Percentiles rank a stretch among this genome's conserved stretches.
Conservation (phyloP, 1,140 invertebrate species). For the Aphaenogaster floridana region DNA sequence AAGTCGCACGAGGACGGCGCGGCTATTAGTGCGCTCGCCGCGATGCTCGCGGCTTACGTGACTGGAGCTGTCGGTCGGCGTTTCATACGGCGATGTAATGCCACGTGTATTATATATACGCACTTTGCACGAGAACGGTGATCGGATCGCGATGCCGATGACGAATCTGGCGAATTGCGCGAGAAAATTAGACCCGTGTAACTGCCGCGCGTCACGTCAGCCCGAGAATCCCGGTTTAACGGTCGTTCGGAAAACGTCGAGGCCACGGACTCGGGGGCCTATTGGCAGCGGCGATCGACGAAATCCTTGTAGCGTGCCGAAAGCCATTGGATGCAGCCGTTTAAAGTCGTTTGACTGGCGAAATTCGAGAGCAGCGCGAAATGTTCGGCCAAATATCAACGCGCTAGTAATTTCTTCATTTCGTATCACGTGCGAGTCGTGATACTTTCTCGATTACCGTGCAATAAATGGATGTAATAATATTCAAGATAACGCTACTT, state of each 20-base stretch:
- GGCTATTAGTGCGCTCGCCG: constrained; percentile 58
- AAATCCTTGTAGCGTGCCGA: constrained; percentile 44
- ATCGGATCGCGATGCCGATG: constrained; percentile 54
- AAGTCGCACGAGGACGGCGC: constrained; percentile 46
- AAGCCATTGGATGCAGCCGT: constrained; percentile 47
- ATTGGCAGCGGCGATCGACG: constrained; percentile 60
- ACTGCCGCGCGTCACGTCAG: constrained; percentile 65
- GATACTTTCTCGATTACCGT: background rate
- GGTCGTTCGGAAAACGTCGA: constrained; percentile 7
- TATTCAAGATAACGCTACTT: background rate
- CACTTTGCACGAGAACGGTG: constrained; percentile 51
- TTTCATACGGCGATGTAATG: constrained; percentile 61
- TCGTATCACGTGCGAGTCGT: background rate
- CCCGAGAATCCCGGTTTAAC: constrained; percentile 33
- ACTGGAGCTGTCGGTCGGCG: constrained; percentile 55
- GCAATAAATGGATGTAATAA: background rate
- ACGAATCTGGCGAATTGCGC: constrained; percentile 67
- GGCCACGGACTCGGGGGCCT: constrained; percentile 15
- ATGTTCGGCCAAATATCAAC: constrained; percentile 20
- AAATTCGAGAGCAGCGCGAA: constrained; percentile 33
- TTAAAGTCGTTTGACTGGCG: constrained; percentile 28
- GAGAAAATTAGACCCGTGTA: constrained; percentile 64
- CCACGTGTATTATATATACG: constrained; percentile 38
- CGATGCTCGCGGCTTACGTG: constrained; percentile 73
- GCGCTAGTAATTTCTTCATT: constrained; percentile 56